A percentile compares a stretch with the other conserved stretches of the same genome.
These are phyloP conservation scores for Furcifer pardalis DNA, from an alignment of 2,797 vertebrate genomes.

Conservation along the genomic window DNA sequence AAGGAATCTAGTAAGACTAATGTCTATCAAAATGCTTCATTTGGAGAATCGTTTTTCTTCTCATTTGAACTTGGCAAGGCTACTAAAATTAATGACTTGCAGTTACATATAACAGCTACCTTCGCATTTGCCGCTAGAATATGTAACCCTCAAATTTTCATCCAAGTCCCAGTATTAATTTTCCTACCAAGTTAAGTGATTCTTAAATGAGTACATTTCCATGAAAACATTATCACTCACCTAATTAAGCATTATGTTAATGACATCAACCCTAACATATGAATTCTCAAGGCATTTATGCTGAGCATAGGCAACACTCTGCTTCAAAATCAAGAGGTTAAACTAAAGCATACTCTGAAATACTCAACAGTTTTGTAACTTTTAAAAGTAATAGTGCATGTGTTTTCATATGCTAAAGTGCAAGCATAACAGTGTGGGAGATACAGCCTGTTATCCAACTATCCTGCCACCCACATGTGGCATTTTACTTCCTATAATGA, in stretches of 20 bases:
- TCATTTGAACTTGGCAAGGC: constrained; percentile 65
- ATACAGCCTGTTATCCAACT: constrained; percentile 33
- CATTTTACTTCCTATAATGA: constrained; percentile 21
- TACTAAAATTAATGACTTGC: constrained; percentile 75
- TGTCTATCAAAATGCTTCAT: constrained; percentile 77
- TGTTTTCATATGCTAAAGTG: constrained; percentile 10
- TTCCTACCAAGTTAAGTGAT: constrained; percentile 64
- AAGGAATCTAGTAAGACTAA: constrained; percentile 77
- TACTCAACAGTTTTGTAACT: constrained; percentile 33
- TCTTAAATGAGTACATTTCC: constrained; percentile 70
- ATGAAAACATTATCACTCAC: constrained; percentile 65
- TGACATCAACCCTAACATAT: constrained; percentile 62
- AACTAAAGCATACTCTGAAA: constrained; percentile 15
- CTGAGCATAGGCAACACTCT: constrained; percentile 12
- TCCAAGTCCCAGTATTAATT: constrained; percentile 72
- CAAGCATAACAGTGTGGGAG: constrained; percentile 23
- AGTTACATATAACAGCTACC: constrained; percentile 74
- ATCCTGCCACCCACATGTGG: constrained; percentile 25
- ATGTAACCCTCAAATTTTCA: constrained; percentile 70
- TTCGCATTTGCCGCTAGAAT: constrained; percentile 71
- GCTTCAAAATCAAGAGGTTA: neutral
- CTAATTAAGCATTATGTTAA: constrained; percentile 70
- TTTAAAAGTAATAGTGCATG: constrained; percentile 15
- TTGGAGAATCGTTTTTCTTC: constrained; percentile 76
- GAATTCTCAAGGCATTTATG: constrained; percentile 48